Conservation (phyloP, 2,888 invertebrate genomes). For the Lacanobia oleracea region DNA sequence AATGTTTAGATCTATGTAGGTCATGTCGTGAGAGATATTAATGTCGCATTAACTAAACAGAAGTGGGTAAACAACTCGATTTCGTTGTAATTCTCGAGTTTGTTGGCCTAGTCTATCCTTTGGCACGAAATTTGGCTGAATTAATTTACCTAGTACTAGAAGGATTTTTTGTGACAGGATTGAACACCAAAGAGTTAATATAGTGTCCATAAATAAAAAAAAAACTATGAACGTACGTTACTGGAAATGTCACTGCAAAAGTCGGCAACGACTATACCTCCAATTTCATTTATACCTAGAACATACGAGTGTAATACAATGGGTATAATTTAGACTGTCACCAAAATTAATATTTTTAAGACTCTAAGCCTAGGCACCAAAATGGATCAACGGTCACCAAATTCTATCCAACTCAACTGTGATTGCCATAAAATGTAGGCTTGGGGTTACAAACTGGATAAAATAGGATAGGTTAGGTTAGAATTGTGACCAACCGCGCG, state of each 20-base stretch:
- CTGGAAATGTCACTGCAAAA: background rate
- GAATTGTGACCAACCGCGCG: too few relatives aligned
- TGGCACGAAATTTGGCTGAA: background rate
- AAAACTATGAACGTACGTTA: background rate
- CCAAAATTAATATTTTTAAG: too few relatives aligned
- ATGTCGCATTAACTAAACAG: constrained; percentile 26
- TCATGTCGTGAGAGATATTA: constrained; percentile 30
- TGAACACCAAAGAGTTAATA: background rate
- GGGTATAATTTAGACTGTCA: too few relatives aligned
- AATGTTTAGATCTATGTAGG: constrained; percentile 47
- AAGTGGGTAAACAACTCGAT: constrained; percentile 8
- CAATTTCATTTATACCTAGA: background rate
- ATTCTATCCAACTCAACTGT: too few relatives aligned
- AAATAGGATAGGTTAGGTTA: too few relatives aligned
- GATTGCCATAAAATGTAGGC: too few relatives aligned
- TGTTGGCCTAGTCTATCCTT: background rate
- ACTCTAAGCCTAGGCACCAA: too few relatives aligned
- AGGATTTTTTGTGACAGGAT: too few relatives aligned
- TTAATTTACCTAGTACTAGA: background rate
- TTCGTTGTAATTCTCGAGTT: background rate
- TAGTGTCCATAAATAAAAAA: background rate
- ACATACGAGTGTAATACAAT: background rate
- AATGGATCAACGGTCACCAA: too few relatives aligned
- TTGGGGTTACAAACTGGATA: too few relatives aligned
- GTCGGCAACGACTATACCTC: background rate